Base-by-base conservation (phyloP, 2,113 vertebrate species). In the Oceanodroma tethys region DNA sequence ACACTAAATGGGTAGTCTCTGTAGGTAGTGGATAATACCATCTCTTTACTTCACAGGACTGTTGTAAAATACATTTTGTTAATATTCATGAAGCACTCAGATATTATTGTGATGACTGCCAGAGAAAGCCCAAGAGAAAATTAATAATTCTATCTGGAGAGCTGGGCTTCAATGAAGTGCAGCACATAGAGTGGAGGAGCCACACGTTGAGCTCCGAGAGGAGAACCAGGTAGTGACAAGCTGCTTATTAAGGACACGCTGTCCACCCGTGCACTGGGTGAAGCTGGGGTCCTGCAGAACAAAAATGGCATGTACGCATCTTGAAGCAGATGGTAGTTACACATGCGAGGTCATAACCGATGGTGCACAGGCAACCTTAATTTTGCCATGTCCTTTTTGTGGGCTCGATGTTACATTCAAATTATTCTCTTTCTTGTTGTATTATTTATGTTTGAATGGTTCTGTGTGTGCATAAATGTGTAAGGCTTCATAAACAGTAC, bases 251-350 rank as follows among this genome's bases (percentile, higher is more conserved):
- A 75, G 36, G 11, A 21, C 10, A 6, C 0, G 0, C 20, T 56
- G 30, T 48, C 53, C 8, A 8, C 12, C 2, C 0, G 0, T 18
- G 27, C 42, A 8, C 42, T 73, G 55, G 34, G 19, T 47, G 85
- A 58, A 81, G 60, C n/a, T 23, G 45, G 4, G 12, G 11, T 65
- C 32, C 48, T 67, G 18, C 30, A 52, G 58, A 50, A 56, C 25
- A 53, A 22, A 75, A 65, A 29, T 20, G 25, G 2, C 0, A 0
- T 17, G 13, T 65, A 1, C 1, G 11, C 1, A 0, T 50, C 56
- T 72, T 59, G 38, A 56, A 79, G 30, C 20, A 70, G 34, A 27
- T 3, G 1, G 16, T 29, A 12, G 50, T 58, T 40, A 34, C 4
- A 2, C 1, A 0, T 26, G 25, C 2, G 20, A 58, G 19, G 48